Evolutionary conservation across 1,140 invertebrate genomes (phyloP).

Genomic region (Octopus bimaculoides): DNA sequence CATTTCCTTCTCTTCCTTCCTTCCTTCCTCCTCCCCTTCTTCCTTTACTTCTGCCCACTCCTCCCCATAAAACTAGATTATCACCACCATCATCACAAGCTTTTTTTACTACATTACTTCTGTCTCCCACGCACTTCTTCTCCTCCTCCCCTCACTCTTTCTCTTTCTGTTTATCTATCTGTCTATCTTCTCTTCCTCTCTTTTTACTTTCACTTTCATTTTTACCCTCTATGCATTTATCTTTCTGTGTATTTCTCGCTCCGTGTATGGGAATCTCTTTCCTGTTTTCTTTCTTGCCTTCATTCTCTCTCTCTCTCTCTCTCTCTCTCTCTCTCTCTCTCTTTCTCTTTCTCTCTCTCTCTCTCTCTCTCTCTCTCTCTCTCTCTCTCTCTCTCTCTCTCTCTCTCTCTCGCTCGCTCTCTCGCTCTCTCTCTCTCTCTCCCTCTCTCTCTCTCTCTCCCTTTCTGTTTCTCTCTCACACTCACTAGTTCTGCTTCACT

Average conservation of each 20-base stretch:
- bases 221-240: not conserved
- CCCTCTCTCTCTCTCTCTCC: no score
- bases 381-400: slow-evolving; percentile 18
- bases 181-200: not conserved
- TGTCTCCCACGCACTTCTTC: no score
- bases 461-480: no score
- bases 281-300: not conserved
- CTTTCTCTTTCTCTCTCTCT: not conserved
- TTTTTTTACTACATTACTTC: no score
- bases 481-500: no score
- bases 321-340: not conserved
- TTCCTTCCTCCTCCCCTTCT: not conserved
- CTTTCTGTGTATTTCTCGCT: not conserved
- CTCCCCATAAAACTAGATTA: no score
- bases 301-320: slow-evolving; percentile 13
- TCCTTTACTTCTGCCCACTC: not conserved
- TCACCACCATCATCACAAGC: no score
- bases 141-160: no score
- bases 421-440: not conserved
- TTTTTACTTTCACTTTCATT: not conserved
- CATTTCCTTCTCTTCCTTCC: not conserved
- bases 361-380: slow-evolving; percentile 18
- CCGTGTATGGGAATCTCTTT: no score
- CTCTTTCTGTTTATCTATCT: not conserved
- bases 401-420: slow-evolving; percentile 17